These are phyloP conservation scores for Sebastes hubbsi DNA, from an alignment of 2,797 vertebrate species.

Conservation along the genomic window DNA sequence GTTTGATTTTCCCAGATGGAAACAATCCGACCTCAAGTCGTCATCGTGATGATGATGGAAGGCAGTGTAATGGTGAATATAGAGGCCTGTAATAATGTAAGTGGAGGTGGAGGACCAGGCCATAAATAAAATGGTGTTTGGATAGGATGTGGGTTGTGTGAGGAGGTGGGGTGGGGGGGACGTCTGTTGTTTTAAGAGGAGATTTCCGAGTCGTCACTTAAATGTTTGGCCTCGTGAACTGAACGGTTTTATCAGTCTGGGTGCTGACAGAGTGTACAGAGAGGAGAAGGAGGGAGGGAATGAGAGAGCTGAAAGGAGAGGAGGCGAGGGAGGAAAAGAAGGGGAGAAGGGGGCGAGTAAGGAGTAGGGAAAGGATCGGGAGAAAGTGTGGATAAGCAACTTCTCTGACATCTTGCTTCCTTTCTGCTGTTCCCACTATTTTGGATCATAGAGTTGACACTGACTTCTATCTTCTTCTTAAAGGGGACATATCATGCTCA, in stretches of 20 bases:
- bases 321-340: background rate
- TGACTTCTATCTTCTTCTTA: too few species aligned
- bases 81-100: constrained; percentile 62
- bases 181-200: constrained; percentile 56
- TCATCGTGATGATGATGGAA: constrained; percentile 67
- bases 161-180: background rate
- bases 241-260: constrained; percentile 66
- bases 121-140: constrained; percentile 74
- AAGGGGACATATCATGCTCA: background rate
- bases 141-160: constrained; percentile 41
- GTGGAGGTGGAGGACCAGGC: constrained; percentile 53
- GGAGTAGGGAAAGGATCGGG: background rate
- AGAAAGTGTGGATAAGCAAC: background rate
- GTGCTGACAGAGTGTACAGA: constrained; percentile 45
- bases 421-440: background rate
- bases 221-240: constrained; percentile 64
- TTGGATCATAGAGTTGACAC: background rate
- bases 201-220: constrained; percentile 59
- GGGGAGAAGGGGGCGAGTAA: background rate
- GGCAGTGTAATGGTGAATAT: constrained; percentile 45
- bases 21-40: constrained; percentile 59
- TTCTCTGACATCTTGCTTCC: background rate
- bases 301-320: background rate
- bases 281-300: background rate
- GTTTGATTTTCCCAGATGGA: constrained; percentile 63